Conservation (phyloP, 2,113 vertebrate genomes). For the Taxidea taxus region DNA sequence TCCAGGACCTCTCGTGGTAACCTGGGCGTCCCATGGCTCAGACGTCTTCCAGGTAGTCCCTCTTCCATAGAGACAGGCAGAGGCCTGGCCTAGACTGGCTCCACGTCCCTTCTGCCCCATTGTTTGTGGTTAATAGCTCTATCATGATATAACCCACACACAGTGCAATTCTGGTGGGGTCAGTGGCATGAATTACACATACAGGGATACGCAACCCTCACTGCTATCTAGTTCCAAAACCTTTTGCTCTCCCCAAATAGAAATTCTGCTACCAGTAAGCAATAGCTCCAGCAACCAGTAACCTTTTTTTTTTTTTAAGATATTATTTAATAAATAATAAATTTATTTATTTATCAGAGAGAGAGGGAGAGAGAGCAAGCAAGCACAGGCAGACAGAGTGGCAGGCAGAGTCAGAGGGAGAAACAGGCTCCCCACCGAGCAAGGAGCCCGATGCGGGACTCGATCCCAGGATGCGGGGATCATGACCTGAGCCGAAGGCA, state of each 20-base stretch:
- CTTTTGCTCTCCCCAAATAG: neutral
- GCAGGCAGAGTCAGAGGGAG: too few relatives aligned
- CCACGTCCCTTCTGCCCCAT: fast-evolving
- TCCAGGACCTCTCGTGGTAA: neutral
- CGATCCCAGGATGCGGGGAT: too few relatives aligned
- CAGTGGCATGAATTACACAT: neutral
- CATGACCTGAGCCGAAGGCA: too few relatives aligned
- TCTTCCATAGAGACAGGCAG: neutral
- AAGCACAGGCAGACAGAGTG: too few relatives aligned
- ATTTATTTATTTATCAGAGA: too few relatives aligned
- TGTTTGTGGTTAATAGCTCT: neutral
- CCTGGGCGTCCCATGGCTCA: neutral
- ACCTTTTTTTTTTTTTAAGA: too few relatives aligned
- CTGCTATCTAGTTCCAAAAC: neutral
- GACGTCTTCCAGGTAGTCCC: neutral
- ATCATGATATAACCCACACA: neutral
- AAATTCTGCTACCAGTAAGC: neutral
- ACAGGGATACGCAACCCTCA: neutral
- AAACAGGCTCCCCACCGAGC: too few relatives aligned
- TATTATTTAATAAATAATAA: too few relatives aligned
- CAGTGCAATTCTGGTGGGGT: neutral
- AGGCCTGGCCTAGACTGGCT: neutral
- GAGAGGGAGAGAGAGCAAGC: too few relatives aligned
- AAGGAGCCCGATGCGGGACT: too few relatives aligned
- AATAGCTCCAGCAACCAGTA: neutral